These are phyloP conservation scores for Odobenus rosmarus DNA, from an alignment of 2,113 vertebrate genomes.

Conservation along the genomic window DNA sequence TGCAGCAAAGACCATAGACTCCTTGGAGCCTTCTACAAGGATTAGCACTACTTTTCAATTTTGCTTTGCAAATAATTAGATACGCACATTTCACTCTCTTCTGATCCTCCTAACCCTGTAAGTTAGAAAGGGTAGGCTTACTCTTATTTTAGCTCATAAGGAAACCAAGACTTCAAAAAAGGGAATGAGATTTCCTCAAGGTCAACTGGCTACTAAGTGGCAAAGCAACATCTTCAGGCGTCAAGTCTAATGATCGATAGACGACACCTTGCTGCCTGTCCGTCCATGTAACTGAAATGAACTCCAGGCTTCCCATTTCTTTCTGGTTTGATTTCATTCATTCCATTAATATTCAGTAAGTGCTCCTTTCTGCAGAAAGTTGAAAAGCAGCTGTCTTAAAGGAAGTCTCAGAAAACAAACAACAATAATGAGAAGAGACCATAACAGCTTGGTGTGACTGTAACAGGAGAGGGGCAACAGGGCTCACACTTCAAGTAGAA, in stretches of 20 bases:
- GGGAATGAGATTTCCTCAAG: constrained; percentile 48
- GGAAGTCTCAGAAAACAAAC: background rate
- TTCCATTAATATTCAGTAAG: constrained; percentile 39
- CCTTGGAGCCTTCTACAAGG: background rate
- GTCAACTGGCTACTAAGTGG: background rate
- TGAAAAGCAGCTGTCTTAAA: constrained; percentile 10
- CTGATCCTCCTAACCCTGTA: background rate
- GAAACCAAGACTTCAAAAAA: constrained; percentile 35
- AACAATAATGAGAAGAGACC: background rate
- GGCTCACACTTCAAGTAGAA: background rate
- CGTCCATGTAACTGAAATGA: background rate
- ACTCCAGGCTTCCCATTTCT: background rate
- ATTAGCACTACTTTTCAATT: background rate
- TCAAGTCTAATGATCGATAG: background rate
- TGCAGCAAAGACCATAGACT: background rate
- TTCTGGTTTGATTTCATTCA: constrained; percentile 37
- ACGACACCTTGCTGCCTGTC: background rate
- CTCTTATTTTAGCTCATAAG: constrained; percentile 31
- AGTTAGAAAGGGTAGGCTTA: constrained; percentile 35
- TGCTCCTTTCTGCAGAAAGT: background rate
- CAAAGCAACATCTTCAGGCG: background rate
- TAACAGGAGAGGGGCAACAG: background rate
- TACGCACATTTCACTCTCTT: background rate
- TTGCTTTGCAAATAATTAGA: background rate
- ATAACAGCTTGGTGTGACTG: background rate